Percentiles rank a stretch among this genome's conserved stretches.
phyloP scores from a whole-genome alignment of 2,113 vertebrate genomes.

The Scomber colias region DNA sequence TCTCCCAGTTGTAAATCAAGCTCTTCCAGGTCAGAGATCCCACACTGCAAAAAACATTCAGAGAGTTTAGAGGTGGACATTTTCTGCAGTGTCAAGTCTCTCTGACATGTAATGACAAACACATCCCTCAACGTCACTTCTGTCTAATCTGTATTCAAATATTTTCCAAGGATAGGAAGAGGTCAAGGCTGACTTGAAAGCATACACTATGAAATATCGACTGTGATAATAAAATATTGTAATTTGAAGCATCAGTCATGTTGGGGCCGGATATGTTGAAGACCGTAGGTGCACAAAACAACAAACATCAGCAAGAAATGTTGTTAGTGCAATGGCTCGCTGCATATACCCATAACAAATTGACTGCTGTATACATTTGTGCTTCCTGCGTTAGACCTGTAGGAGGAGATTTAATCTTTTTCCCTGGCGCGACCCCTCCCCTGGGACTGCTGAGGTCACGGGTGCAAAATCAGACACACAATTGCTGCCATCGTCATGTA shows the following conservation, averaged over 20 bases:
- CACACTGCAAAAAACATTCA: neutral
- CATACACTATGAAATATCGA: constrained; percentile 18
- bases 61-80: constrained; percentile 8
- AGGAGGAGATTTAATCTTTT: constrained; percentile 40
- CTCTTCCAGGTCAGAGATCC: neutral
- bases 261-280: constrained; percentile 24
- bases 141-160: constrained; percentile 33
- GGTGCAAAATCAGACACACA: constrained; percentile 28
- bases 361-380: constrained; percentile 25
- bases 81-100: constrained; percentile 5
- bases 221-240: constrained; percentile 12
- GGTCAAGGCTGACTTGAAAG: constrained; percentile 37
- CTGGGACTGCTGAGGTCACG: constrained; percentile 28
- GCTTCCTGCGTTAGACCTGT: constrained; percentile 42
- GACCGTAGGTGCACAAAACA: constrained; percentile 19
- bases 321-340: neutral
- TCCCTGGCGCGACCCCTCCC: constrained; percentile 13
- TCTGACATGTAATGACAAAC: constrained; percentile 34
- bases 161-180: neutral
- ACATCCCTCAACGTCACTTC: constrained; percentile 45
- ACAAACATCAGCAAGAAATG: constrained; percentile 42
- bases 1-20: constrained; percentile 32
- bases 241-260: constrained; percentile 23
- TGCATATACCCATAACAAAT: constrained; percentile 25
- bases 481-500: constrained; percentile 6